These are phyloP conservation scores for Oligia fasciuncula DNA, from an alignment of 2,888 invertebrate species.

Conservation along the genomic window DNA sequence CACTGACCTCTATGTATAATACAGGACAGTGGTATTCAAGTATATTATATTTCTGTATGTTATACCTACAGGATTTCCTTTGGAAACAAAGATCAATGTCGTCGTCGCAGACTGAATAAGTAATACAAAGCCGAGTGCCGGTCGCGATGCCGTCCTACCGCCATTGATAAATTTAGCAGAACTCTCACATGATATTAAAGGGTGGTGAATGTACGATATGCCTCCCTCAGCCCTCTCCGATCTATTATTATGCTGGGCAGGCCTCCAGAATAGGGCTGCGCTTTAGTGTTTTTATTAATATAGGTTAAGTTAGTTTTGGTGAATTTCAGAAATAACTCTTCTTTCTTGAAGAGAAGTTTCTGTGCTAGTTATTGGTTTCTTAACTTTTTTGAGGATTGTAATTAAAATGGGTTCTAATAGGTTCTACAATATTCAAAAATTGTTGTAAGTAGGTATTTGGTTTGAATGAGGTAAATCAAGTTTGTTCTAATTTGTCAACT, in stretches of 20 bases:
- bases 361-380: no score
- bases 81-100: slow-evolving; percentile 79
- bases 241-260: slow-evolving; percentile 89
- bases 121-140: slow-evolving; percentile 80
- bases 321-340: neutral
- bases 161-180: slow-evolving; percentile 89
- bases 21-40: neutral
- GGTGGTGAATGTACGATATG: slow-evolving; percentile 77
- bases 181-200: slow-evolving; percentile 88
- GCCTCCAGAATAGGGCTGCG: slow-evolving; percentile 85
- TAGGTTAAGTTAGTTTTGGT: neutral
- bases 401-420: neutral
- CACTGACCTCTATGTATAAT: no score
- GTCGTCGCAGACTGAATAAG: slow-evolving; percentile 82
- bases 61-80: slow-evolving; percentile 4
- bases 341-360: neutral
- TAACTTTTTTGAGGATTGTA: neutral
- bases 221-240: slow-evolving; percentile 77
- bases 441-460: neutral
- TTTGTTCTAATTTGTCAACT: no score
- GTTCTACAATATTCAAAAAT: neutral
- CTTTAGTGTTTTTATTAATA: neutral
- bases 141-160: slow-evolving; percentile 79
- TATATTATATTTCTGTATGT: neutral
- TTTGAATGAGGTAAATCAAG: neutral